Base-by-base conservation (phyloP, 2,797 vertebrate species). In the Octomys mimax region DNA sequence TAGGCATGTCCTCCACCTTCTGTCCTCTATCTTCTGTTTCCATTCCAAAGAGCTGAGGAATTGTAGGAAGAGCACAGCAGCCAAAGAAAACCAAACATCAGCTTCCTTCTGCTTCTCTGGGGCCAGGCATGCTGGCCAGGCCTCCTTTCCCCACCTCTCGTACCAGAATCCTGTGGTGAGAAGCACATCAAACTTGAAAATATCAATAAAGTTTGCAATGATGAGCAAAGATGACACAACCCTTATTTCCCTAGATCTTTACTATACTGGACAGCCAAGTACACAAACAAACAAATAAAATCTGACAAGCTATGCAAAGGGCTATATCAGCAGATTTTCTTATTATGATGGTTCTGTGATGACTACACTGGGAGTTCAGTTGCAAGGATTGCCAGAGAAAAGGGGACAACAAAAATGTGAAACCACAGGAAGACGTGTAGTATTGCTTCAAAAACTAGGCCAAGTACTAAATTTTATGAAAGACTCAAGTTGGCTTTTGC, bases 241-340 rank as follows among this genome's bases (percentile, higher is more conserved):
- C 70, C 75, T 26, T 89, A 10, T 83, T 52, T 94, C 62, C 59
- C 92, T 80, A 59, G 78, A 62, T 93, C 31, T 88, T 89, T 42
- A 89, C 83, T 13, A 22, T n/a, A 28, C 16, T 24, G 62, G 73
- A 71, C 10, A 81, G 83, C 4, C 52, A 59, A 86, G 90, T 2
- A 80, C 80, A n/a, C 52, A 94, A 95, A 92, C 61, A 87, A 36
- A 57, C 39, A 84, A 87, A 95, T 92, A 91, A 81, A 95, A 92
- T 54, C 68, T n/a, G 79, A 49, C 73, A 77, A 7, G 54, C 61
- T 82, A 66, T 13, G 6, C 24, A 68, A 52, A 61, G 28, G 59
- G 33, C 68, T 49, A 31, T 26, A 3, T 7, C 83, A 70, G 71
- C 59, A 62, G 10, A n/a, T 66, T 94, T 89, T 92, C 89, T 81